Percentiles rank a stretch among this genome's conserved stretches.
Evolutionary conservation across 2,113 vertebrate genomes (phyloP).

Genomic region (Clarias gariepinus): DNA sequence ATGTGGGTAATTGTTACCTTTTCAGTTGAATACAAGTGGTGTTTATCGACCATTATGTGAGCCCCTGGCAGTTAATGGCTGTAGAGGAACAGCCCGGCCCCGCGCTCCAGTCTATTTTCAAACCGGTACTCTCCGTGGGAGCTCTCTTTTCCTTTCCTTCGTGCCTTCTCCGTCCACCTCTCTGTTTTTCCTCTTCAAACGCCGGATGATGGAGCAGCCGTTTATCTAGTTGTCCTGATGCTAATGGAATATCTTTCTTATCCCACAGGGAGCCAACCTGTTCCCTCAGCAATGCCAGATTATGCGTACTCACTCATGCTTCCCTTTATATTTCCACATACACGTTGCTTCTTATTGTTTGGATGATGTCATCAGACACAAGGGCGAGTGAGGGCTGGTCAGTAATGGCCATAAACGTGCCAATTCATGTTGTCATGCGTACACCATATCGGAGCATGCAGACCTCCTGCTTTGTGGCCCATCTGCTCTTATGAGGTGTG

Average conservation of each 20-base stretch:
- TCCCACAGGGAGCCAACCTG: slow-evolving; percentile 16
- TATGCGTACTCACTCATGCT: background rate
- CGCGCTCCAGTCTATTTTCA: slow-evolving; percentile 33
- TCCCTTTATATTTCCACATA: background rate
- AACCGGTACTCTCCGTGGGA: background rate
- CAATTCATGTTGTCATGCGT: slow-evolving; percentile 15
- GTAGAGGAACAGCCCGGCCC: slow-evolving; percentile 16
- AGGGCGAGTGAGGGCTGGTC: background rate
- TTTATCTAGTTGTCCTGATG: slow-evolving; percentile 12
- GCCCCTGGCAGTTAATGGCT: slow-evolving; percentile 31
- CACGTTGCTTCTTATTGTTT: background rate
- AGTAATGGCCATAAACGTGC: slow-evolving; percentile 9
- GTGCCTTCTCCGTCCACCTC: background rate
- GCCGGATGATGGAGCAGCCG: slow-evolving; percentile 17
- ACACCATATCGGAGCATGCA: background rate
- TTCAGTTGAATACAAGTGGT: slow-evolving; percentile 36
- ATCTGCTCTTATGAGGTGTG: slow-evolving; percentile 30
- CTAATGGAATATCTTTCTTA: slow-evolving; percentile 16
- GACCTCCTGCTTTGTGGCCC: slow-evolving; percentile 22
- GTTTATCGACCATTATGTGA: slow-evolving; percentile 36
- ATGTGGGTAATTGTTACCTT: slow-evolving; percentile 38
- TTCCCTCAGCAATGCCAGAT: slow-evolving; percentile 8
- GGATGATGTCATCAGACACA: background rate
- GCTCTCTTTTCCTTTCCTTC: background rate
- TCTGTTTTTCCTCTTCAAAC: slow-evolving; percentile 15